phyloP scores from a whole-genome alignment of 2,797 vertebrate genomes.

The Brotogeris chrysoptera region DNA sequence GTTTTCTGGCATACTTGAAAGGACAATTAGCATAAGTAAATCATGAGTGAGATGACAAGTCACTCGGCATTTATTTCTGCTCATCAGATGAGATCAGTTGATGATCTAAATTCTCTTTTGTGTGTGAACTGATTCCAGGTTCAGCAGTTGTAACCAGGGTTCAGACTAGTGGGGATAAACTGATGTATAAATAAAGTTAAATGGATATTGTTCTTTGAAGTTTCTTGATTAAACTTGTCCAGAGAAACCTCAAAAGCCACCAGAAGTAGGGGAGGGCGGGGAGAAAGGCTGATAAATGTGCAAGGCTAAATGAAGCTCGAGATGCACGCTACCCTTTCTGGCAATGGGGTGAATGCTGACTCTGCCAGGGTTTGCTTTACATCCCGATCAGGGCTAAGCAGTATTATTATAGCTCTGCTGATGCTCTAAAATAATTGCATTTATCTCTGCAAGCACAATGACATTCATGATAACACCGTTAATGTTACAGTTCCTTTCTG shows the following conservation, averaged over 20 bases:
- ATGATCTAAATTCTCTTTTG: constrained; percentile 27
- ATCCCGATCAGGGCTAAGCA: neutral
- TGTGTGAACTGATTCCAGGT: neutral
- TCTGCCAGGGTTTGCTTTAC: neutral
- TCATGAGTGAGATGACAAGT: constrained; percentile 72
- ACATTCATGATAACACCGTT: constrained; percentile 83
- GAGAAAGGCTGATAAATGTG: neutral
- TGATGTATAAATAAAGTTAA: neutral
- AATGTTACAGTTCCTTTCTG: constrained; percentile 86
- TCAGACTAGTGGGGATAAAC: neutral
- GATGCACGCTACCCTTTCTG: neutral
- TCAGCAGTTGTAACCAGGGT: neutral
- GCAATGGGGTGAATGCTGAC: neutral
- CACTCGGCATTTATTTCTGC: constrained; percentile 61
- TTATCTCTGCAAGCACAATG: neutral
- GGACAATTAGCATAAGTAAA: constrained; percentile 75
- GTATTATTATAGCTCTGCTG: neutral
- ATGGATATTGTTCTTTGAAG: neutral
- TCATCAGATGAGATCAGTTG: constrained; percentile 41
- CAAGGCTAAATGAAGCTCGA: neutral
- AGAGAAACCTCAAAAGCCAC: constrained; percentile 26
- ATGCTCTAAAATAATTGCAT: neutral
- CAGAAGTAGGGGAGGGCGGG: neutral
- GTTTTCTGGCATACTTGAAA: constrained; percentile 73
- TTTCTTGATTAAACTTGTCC: neutral